Percentiles rank a stretch among this genome's conserved stretches.
These are phyloP conservation scores for Hippocampus mohnikei DNA, from an alignment of 2,113 vertebrate species.

Conservation along the genomic window DNA sequence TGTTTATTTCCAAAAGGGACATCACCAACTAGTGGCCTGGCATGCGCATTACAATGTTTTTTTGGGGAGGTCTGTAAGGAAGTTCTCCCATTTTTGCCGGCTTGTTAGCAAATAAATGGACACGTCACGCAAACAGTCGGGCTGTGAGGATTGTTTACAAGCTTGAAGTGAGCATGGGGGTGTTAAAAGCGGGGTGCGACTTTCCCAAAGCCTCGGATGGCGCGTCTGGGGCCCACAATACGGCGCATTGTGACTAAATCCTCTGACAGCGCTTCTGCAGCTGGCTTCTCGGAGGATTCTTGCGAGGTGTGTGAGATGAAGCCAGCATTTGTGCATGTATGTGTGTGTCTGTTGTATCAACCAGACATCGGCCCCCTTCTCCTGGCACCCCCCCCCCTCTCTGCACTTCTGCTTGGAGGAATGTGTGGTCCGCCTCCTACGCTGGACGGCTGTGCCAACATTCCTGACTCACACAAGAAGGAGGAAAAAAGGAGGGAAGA, in stretches of 20 bases:
- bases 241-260: conserved; percentile 52
- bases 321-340: conserved; percentile 23
- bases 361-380: conserved; percentile 36
- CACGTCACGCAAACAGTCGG: not conserved
- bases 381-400: conserved; percentile 40
- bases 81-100: not conserved
- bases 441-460: conserved; percentile 65
- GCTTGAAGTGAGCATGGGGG: not conserved
- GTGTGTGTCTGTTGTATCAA: conserved; percentile 47
- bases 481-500: conserved; percentile 38
- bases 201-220: conserved; percentile 35
- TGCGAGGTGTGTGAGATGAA: conserved; percentile 33
- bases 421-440: conserved; percentile 76
- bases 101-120: not conserved
- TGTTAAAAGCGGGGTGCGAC: not conserved
- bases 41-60: not conserved
- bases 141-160: conserved; percentile 24
- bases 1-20: not conserved
- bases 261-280: conserved; percentile 56
- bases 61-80: not conserved
- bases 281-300: conserved; percentile 59
- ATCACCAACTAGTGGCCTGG: not conserved
- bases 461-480: conserved; percentile 61
- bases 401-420: conserved; percentile 76
- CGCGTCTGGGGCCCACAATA: conserved; percentile 44